Conservation (phyloP, 1,140 invertebrate genomes). For the Marisa cornuarietis region DNA sequence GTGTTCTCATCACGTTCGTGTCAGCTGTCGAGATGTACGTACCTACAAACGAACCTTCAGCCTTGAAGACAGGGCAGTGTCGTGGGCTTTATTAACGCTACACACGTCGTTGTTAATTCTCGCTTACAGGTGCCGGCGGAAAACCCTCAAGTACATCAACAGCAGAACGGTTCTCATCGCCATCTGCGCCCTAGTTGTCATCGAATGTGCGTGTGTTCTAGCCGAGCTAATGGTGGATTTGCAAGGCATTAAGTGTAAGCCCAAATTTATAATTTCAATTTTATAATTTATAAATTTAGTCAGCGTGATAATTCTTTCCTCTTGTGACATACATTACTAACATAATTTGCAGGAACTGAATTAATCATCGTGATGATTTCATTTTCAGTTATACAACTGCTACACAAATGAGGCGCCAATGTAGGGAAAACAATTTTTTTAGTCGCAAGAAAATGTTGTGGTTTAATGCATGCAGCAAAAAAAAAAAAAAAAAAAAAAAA, state of each 20-base stretch:
- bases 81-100: neutral
- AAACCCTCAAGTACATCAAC: conserved; percentile 42
- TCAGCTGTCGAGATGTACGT: neutral
- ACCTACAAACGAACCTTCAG: neutral
- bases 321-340: too few species aligned
- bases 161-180: conserved; percentile 41
- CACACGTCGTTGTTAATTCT: neutral
- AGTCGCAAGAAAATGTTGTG: too few species aligned
- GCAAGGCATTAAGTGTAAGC: conserved; percentile 47
- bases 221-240: conserved; percentile 53
- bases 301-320: too few species aligned
- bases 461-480: neutral
- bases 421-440: too few species aligned
- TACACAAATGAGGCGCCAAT: too few species aligned
- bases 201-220: conserved; percentile 51
- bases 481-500: neutral
- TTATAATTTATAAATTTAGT: too few species aligned
- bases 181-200: conserved; percentile 40
- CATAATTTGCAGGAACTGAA: too few species aligned
- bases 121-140: conserved; percentile 38
- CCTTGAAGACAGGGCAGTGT: neutral
- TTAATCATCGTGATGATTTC: too few species aligned
- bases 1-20: neutral
- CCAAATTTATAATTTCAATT: too few species aligned
- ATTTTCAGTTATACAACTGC: too few species aligned